Percentiles rank a stretch among this genome's conserved stretches.
These are phyloP conservation scores for Corythoichthys haematopterus DNA, from an alignment of 2,113 vertebrate genomes.

Conservation along the genomic window DNA sequence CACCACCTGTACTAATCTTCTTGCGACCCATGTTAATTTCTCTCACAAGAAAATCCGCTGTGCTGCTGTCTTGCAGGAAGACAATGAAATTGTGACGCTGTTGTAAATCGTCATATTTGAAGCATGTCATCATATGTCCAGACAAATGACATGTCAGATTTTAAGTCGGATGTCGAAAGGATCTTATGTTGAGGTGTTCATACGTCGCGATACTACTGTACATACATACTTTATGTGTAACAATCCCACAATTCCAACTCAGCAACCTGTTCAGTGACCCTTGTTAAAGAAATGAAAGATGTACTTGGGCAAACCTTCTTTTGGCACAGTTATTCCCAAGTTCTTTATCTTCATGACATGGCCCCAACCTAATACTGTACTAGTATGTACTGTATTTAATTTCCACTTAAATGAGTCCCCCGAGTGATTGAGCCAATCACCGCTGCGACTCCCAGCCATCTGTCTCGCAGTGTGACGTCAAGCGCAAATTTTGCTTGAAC, in stretches of 20 bases:
- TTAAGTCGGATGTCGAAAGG: no score
- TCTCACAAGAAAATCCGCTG: no score
- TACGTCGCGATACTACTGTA: no score
- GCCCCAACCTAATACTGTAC: background rate
- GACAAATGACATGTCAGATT: no score
- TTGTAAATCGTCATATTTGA: no score
- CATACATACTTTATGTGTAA: background rate
- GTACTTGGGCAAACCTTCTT: background rate
- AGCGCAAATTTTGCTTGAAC: background rate
- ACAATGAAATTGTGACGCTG: no score
- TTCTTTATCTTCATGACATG: background rate
- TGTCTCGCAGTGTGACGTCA: constrained; percentile 2
- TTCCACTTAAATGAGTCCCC: constrained; percentile 1
- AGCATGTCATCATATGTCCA: no score
- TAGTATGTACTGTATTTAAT: background rate
- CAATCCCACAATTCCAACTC: background rate
- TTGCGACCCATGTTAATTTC: no score
- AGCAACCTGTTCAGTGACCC: background rate
- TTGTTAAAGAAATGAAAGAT: background rate
- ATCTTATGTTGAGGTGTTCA: no score
- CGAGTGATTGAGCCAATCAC: background rate
- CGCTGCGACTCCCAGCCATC: background rate
- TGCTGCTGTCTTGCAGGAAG: no score
- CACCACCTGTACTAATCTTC: no score
- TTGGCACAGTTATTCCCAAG: background rate